phyloP scores from a whole-genome alignment of 2,113 vertebrate genomes.

The Osmerus mordax region DNA sequence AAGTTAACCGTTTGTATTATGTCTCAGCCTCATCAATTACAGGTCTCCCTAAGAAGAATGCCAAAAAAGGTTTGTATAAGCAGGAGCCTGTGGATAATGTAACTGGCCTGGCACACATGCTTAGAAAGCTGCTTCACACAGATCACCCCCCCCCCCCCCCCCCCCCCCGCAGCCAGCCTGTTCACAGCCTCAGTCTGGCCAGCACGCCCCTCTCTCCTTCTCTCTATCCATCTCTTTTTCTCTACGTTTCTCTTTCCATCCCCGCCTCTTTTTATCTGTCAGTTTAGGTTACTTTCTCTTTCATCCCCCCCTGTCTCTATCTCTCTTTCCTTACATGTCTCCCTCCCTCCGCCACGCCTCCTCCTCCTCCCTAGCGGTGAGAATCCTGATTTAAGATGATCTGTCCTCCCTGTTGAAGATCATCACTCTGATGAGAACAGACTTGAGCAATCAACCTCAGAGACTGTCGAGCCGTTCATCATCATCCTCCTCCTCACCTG shows the following conservation, averaged over 20 bases:
- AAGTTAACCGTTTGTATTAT: too few relatives aligned
- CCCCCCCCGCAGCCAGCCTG: too few relatives aligned
- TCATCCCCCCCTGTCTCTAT: constrained; percentile 1
- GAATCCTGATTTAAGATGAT: not conserved
- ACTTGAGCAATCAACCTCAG: constrained; percentile 3
- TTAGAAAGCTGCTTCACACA: too few relatives aligned
- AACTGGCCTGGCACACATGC: too few relatives aligned
- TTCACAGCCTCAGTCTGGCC: too few relatives aligned
- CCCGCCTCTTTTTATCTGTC: not conserved
- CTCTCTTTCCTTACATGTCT: constrained; percentile 15
- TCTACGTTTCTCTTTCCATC: not conserved
- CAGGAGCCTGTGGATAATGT: too few relatives aligned
- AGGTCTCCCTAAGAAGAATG: too few relatives aligned
- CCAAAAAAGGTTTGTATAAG: too few relatives aligned
- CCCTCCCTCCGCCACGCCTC: not conserved
- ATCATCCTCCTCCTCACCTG: constrained; percentile 23
- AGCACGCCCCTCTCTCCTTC: not conserved
- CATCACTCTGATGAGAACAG: constrained; percentile 14
- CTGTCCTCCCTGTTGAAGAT: not conserved
- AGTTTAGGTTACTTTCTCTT: too few relatives aligned
- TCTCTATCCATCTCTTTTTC: not conserved
- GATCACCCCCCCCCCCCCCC: too few relatives aligned
- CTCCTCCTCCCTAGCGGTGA: not conserved
- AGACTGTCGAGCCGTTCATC: constrained; percentile 17
- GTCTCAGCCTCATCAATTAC: too few relatives aligned